Conservation (phyloP, 2,797 vertebrate genomes). For the Enteromius afrohamiltoni region DNA sequence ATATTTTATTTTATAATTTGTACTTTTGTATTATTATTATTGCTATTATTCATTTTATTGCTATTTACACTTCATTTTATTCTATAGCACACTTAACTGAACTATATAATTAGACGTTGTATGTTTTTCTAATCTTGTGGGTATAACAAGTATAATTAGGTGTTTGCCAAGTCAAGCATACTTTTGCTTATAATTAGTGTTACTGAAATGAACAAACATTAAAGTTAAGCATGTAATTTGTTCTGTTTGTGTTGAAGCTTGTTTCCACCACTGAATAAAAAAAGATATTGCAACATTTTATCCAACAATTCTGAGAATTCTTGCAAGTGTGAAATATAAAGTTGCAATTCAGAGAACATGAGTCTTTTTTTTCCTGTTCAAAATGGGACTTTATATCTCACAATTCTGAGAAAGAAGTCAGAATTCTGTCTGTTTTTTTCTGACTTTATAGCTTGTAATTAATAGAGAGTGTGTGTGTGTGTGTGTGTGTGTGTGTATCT, state of each 20-base stretch:
- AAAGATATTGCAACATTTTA: no score
- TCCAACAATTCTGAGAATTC: no score
- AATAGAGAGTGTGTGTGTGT: neutral
- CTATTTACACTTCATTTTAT: neutral
- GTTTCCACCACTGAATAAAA: no score
- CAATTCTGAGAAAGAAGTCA: no score
- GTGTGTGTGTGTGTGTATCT: no score
- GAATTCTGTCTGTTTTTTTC: no score
- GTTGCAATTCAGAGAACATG: no score
- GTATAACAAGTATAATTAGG: slow-evolving; percentile 6
- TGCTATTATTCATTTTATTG: neutral
- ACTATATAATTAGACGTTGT: slow-evolving; percentile 9
- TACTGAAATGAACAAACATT: neutral
- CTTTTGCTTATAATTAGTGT: slow-evolving; percentile 7
- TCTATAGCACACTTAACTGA: slow-evolving; percentile 1
- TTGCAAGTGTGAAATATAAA: no score
- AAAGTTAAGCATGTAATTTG: neutral
- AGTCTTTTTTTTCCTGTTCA: no score
- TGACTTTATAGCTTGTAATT: no score
- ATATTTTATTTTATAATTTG: neutral
- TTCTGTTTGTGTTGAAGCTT: neutral
- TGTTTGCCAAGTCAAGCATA: slow-evolving; percentile 22
- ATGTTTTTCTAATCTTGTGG: slow-evolving; percentile 2
- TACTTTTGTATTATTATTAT: neutral
- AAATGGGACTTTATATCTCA: no score